Evolutionary conservation across 2,888 invertebrate genomes (phyloP).

Genomic region (Linnaemya vulpina): DNA sequence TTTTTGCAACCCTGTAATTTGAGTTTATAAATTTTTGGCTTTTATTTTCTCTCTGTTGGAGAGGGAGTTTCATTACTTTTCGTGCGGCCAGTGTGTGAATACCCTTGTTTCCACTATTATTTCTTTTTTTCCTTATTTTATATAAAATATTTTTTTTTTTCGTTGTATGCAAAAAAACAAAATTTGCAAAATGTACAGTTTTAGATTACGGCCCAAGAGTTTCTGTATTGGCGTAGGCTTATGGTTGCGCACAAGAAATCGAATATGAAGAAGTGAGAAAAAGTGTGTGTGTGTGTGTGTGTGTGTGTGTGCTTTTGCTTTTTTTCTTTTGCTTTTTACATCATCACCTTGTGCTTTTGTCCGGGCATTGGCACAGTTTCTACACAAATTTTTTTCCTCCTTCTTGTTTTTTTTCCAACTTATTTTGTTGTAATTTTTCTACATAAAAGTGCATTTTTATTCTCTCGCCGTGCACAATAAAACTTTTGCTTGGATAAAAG

Average conservation of each 20-base stretch:
- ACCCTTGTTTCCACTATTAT: not conserved
- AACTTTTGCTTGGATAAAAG: constrained; percentile 57
- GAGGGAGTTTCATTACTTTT: not conserved
- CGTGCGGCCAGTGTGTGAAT: not conserved
- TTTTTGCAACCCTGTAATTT: too few relatives aligned
- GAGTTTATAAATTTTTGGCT: too few relatives aligned
- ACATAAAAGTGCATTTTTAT: constrained; percentile 58
- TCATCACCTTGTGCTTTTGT: constrained; percentile 81
- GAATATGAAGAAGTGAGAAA: constrained; percentile 45
- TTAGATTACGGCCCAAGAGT: constrained; percentile 65
- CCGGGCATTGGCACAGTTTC: constrained; percentile 82
- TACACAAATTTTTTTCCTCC: constrained; percentile 44
- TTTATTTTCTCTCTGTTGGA: too few relatives aligned
- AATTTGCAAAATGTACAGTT: constrained; percentile 68
- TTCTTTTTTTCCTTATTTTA: not conserved
- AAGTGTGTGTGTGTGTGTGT: constrained; percentile 4
- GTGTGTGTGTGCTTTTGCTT: constrained; percentile 14
- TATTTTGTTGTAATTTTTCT: constrained; percentile 40
- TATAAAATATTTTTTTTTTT: constrained; percentile 25
- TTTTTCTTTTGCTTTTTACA: constrained; percentile 68
- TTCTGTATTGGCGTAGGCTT: constrained; percentile 67
- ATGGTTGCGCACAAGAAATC: constrained; percentile 53
- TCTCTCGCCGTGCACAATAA: constrained; percentile 23
- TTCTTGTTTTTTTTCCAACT: not conserved
- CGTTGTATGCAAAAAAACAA: constrained; percentile 51